Percentiles rank a stretch among this genome's conserved stretches.
These are phyloP conservation scores for Telmatochromis sp. DNA, from an alignment of 2,113 vertebrate species.

Conservation along the genomic window DNA sequence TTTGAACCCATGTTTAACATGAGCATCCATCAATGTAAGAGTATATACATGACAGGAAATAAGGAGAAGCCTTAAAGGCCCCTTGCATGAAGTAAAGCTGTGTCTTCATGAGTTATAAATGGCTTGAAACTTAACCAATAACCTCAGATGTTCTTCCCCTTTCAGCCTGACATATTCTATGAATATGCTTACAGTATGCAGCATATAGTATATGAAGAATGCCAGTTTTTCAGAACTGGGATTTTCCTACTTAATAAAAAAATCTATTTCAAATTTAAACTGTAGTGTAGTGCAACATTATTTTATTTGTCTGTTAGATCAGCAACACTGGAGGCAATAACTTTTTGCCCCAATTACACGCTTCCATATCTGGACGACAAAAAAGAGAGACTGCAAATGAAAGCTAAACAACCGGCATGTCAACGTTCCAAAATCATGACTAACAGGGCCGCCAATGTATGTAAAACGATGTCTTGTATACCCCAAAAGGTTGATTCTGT, in stretches of 20 bases:
- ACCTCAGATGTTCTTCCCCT: background rate
- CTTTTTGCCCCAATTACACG: background rate
- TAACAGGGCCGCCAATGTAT: background rate
- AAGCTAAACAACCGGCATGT: background rate
- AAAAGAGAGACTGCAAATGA: background rate
- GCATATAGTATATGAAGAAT: background rate
- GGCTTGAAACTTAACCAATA: background rate
- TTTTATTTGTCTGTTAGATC: background rate
- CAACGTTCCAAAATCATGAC: fast-evolving
- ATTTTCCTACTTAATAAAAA: too few relatives aligned
- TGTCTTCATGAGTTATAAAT: background rate
- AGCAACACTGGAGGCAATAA: background rate
- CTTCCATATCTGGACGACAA: background rate
- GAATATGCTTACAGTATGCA: fast-evolving
- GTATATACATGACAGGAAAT: background rate
- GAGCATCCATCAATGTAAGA: background rate
- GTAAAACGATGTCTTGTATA: background rate
- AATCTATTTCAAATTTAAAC: background rate
- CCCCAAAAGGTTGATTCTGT: background rate
- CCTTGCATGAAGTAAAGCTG: background rate
- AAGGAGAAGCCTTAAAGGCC: background rate
- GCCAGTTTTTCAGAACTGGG: background rate
- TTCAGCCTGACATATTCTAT: background rate
- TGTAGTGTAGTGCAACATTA: background rate
- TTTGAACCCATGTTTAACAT: background rate